These are phyloP conservation scores for Oreochromis aureus DNA, from an alignment of 2,113 vertebrate genomes.

Conservation along the genomic window DNA sequence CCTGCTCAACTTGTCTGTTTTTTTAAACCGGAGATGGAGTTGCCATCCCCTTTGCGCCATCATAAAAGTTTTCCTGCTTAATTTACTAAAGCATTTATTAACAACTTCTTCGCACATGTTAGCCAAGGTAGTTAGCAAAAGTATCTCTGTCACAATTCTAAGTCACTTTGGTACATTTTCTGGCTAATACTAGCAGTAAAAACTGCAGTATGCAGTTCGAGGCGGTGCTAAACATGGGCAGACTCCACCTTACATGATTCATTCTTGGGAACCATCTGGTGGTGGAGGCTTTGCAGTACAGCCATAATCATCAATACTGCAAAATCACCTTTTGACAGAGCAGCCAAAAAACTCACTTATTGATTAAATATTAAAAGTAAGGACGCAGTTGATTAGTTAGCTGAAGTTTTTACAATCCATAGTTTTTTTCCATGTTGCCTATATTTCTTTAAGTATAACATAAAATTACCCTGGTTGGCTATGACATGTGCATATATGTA, in stretches of 20 bases:
- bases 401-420: not conserved
- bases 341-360: too few relatives aligned
- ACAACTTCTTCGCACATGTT: not conserved
- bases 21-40: not conserved
- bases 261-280: too few relatives aligned
- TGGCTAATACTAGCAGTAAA: not conserved
- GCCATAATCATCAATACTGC: too few relatives aligned
- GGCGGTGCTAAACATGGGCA: not conserved
- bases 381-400: too few relatives aligned
- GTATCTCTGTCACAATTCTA: not conserved
- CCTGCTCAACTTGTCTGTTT: not conserved
- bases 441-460: not conserved
- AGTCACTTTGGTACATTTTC: not conserved
- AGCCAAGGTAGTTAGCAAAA: not conserved
- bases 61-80: not conserved
- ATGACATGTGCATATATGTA: not conserved
- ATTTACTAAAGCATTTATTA: not conserved
- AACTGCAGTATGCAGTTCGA: not conserved
- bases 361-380: too few relatives aligned
- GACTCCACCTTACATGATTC: too few relatives aligned
- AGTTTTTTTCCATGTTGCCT: not conserved
- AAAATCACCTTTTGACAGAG: too few relatives aligned
- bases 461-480: not conserved
- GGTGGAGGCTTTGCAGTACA: too few relatives aligned
- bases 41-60: not conserved